Conservation (phyloP, 1,140 invertebrate genomes). For the Aphidius ervi region DNA sequence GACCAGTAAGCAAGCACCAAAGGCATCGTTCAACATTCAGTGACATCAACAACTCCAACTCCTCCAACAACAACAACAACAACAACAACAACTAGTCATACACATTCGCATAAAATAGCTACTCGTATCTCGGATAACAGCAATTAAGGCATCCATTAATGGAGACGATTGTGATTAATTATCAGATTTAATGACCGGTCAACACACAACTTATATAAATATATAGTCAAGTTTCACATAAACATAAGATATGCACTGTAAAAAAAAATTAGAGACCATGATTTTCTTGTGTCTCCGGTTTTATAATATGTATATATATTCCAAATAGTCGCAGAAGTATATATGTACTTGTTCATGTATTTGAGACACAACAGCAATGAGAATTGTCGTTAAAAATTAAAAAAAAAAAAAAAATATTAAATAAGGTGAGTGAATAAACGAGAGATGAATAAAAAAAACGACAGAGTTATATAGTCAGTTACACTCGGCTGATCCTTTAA, state of each 20-base stretch:
- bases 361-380: background rate
- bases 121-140: conserved; percentile 41
- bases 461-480: conserved; percentile 40
- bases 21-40: no score
- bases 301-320: background rate
- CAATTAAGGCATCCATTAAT: conserved; percentile 52
- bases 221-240: conserved; percentile 37
- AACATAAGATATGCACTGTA: conserved; percentile 42
- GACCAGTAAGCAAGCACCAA: no score
- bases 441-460: conserved; percentile 29
- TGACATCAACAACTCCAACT: no score
- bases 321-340: background rate
- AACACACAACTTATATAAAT: conserved; percentile 44
- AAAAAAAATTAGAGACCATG: conserved; percentile 49
- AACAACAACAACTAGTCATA: no score
- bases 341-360: no score
- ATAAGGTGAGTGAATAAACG: conserved; percentile 19
- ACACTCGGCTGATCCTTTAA: conserved; percentile 50
- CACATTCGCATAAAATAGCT: background rate
- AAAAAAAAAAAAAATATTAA: no score
- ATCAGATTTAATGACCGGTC: conserved; percentile 52
- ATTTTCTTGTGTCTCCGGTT: conserved; percentile 33
- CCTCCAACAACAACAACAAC: no score
- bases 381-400: background rate
- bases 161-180: conserved; percentile 54